These are phyloP conservation scores for Oxyteleia sp. DNA, from an alignment of 2,888 invertebrate genomes.

Conservation along the genomic window DNA sequence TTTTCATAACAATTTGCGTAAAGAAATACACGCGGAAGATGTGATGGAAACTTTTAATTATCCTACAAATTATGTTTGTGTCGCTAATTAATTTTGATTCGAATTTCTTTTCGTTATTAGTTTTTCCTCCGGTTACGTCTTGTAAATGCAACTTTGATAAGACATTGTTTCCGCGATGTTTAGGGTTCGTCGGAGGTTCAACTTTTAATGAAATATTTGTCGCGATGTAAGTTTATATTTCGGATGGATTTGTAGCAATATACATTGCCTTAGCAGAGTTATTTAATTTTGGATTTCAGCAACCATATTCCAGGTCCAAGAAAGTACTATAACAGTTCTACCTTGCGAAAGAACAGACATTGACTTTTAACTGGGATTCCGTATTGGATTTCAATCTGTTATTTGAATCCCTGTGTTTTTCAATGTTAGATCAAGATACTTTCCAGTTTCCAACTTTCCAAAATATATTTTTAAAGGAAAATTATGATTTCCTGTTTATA, in stretches of 20 bases:
- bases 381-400: slow-evolving; percentile 29
- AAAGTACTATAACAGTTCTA: slow-evolving; percentile 1
- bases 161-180: too few species aligned
- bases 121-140: too few species aligned
- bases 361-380: slow-evolving; percentile 20
- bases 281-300: not conserved
- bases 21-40: not conserved
- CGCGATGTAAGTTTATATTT: not conserved
- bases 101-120: too few species aligned
- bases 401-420: slow-evolving; percentile 29
- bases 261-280: not conserved
- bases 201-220: not conserved
- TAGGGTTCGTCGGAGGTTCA: too few species aligned
- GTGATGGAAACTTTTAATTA: slow-evolving; percentile 15
- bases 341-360: not conserved
- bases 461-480: too few species aligned
- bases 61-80: not conserved
- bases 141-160: too few species aligned
- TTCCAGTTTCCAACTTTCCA: not conserved
- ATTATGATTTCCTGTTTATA: too few species aligned
- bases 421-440: slow-evolving; percentile 19
- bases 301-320: not conserved
- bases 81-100: not conserved
- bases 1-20: slow-evolving; percentile 35
- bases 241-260: not conserved